Evolutionary conservation across 2,797 vertebrate genomes (phyloP), one percentile per base, ranked within the genome.

Genomic region (Esox lucius): DNA sequence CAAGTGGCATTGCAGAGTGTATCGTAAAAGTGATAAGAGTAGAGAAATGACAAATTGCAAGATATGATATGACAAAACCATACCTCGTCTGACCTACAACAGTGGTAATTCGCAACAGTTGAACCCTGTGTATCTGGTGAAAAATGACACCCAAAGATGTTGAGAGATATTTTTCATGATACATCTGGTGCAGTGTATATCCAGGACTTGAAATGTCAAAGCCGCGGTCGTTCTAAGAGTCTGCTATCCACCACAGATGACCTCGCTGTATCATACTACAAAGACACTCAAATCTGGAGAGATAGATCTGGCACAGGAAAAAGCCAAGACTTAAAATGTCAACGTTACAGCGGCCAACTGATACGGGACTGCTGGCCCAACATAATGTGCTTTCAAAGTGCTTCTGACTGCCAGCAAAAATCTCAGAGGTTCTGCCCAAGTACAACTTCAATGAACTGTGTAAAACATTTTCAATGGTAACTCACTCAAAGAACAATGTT

Each of bases 151-250:
- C 48, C 72, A 28, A 22, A 75, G 70, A 83, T 78, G 33, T 64
- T 46, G 64, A 12, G 39, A 62, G 15, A 80, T 79, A 49, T 76
- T 71, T 78, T 73, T 76, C 33, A 81, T 74, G 73, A 35, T 48
- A 26, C 39, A 68, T 71, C 70, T 59, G n/a, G 28, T 39, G 19
- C 74, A 69, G 70, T 75, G 71, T 85, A 79, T 16, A 83, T 71
- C 69, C 61, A 7, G 0, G n/a, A 69, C 78, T 78, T 85, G 87
- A 70, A 91, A 89, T 91, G 87, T 84, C 88, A 89, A 49, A 46
- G 67, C 19, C 16, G 68, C 72, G 77, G 72, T 76, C 78, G 78
- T 81, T 75, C 24, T 69, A 74, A 75, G 68, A 78, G 68, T 53
- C 67, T 35, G 75, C 80, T 70, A 35, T 7, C 84, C 80, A 81